Conservation (phyloP, 2,888 invertebrate species). For the Oxyteleia sp. region DNA sequence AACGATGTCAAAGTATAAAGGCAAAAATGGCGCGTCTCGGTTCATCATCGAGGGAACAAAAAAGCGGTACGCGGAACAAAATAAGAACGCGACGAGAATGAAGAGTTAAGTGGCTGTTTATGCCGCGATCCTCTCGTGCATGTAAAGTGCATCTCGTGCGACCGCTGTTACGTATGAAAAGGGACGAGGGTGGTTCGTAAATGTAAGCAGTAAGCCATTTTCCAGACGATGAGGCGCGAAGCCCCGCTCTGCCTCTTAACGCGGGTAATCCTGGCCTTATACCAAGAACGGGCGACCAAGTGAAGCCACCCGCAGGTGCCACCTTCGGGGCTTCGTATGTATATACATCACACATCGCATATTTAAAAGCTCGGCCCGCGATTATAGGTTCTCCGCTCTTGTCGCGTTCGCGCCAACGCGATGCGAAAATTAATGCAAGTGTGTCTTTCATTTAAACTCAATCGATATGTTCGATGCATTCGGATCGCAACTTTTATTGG, state of each 20-base stretch:
- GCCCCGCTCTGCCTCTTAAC: slow-evolving; percentile 86
- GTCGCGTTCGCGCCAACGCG: slow-evolving; percentile 70
- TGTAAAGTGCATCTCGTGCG: slow-evolving; percentile 72
- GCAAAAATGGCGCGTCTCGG: slow-evolving; percentile 53
- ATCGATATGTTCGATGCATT: slow-evolving; percentile 52
- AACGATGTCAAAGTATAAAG: slow-evolving; percentile 53
- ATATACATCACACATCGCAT: slow-evolving; percentile 67
- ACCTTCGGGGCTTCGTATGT: slow-evolving; percentile 82
- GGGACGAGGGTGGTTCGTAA: slow-evolving; percentile 81
- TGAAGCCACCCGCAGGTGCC: slow-evolving; percentile 86
- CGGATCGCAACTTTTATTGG: slow-evolving; percentile 40
- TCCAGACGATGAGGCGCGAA: slow-evolving; percentile 88
- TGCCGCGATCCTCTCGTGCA: slow-evolving; percentile 76
- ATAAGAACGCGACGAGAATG: slow-evolving; percentile 70
- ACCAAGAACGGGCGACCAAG: slow-evolving; percentile 77
- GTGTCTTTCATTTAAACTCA: slow-evolving; percentile 53
- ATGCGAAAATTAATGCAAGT: slow-evolving; percentile 52
- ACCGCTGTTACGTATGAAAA: slow-evolving; percentile 66
- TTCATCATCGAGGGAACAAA: slow-evolving; percentile 45
- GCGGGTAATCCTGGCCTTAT: slow-evolving; percentile 85
- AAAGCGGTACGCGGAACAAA: slow-evolving; percentile 55
- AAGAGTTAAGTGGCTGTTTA: slow-evolving; percentile 82
- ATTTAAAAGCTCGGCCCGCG: slow-evolving; percentile 76
- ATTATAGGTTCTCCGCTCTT: slow-evolving; percentile 76
- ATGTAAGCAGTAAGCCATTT: slow-evolving; percentile 88